Percentiles rank a stretch among this genome's conserved stretches.
These are phyloP conservation scores for Perizoma flavofasciatum DNA, from an alignment of 2,888 invertebrate genomes.

Conservation along the genomic window DNA sequence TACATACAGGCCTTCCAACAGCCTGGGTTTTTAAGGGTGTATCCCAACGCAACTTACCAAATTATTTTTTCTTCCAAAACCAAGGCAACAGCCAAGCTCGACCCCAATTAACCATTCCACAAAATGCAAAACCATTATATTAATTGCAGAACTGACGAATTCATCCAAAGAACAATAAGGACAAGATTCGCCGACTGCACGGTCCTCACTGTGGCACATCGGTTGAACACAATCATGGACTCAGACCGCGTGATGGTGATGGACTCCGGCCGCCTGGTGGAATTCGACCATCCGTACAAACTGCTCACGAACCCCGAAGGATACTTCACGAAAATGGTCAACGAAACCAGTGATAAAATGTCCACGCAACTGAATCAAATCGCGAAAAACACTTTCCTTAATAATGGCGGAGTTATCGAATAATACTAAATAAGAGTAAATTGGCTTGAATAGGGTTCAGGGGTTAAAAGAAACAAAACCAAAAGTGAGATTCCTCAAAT, in stretches of 20 bases:
- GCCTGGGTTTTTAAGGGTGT: too few species aligned
- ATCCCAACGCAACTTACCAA: too few species aligned
- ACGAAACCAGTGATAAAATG: slow-evolving; percentile 86
- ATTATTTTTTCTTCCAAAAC: too few species aligned
- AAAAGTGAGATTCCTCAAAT: too few species aligned
- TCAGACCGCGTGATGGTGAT: slow-evolving; percentile 94
- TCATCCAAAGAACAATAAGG: slow-evolving; percentile 93
- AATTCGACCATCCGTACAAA: slow-evolving; percentile 88
- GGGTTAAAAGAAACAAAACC: too few species aligned
- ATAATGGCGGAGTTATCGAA: slow-evolving; percentile 67
- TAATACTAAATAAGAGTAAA: slow-evolving; percentile 37
- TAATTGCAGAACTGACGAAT: slow-evolving; percentile 86
- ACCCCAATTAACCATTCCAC: too few species aligned
- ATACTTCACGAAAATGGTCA: slow-evolving; percentile 87
- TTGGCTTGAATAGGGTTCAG: too few species aligned
- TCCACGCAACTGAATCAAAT: slow-evolving; percentile 70
- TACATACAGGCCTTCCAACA: too few species aligned
- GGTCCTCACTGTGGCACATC: slow-evolving; percentile 95
- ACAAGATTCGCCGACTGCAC: slow-evolving; percentile 92
- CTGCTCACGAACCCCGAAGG: slow-evolving; percentile 85
- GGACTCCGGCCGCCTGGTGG: slow-evolving; percentile 90
- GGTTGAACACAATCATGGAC: slow-evolving; percentile 96
- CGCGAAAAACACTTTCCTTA: slow-evolving; percentile 73
- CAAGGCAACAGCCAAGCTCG: too few species aligned
- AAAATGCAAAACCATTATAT: too few species aligned